These are phyloP conservation scores for Eupeodes corollae DNA, from an alignment of 1,140 invertebrate species.

Conservation along the genomic window DNA sequence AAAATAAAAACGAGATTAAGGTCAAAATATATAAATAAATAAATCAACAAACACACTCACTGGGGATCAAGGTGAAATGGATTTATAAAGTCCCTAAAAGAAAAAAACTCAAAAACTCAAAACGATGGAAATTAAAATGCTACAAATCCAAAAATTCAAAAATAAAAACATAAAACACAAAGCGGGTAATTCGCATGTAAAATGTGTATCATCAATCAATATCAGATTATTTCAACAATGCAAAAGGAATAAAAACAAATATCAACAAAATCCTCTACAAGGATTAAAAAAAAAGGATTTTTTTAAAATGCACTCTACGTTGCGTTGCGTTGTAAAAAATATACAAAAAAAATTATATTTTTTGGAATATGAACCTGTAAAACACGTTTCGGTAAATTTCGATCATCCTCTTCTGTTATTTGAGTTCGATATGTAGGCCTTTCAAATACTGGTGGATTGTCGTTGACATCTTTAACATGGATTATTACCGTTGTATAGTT, in stretches of 20 bases:
- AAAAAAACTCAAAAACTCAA: slow-evolving; percentile 9
- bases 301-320: background rate
- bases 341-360: slow-evolving; percentile 7
- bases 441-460: slow-evolving; percentile 76
- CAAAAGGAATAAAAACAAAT: too few relatives aligned
- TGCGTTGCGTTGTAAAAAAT: too few relatives aligned
- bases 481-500: slow-evolving; percentile 93
- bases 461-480: slow-evolving; percentile 91
- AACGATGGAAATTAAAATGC: too few relatives aligned
- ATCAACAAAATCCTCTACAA: too few relatives aligned
- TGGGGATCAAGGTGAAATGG: too few relatives aligned
- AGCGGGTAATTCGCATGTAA: too few relatives aligned
- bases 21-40: too few relatives aligned
- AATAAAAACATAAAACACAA: too few relatives aligned
- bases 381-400: slow-evolving; percentile 85
- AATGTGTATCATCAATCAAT: background rate
- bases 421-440: slow-evolving; percentile 87
- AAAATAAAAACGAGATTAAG: too few relatives aligned
- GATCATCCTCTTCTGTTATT: slow-evolving; percentile 90
- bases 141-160: too few relatives aligned
- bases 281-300: too few relatives aligned
- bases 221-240: background rate
- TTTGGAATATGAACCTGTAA: slow-evolving; percentile 58
- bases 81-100: background rate
- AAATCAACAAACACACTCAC: too few relatives aligned